Percentiles rank a stretch among this genome's conserved stretches.
These are phyloP conservation scores for Amphimallon solstitiale DNA, from an alignment of 2,888 invertebrate genomes.

Conservation along the genomic window DNA sequence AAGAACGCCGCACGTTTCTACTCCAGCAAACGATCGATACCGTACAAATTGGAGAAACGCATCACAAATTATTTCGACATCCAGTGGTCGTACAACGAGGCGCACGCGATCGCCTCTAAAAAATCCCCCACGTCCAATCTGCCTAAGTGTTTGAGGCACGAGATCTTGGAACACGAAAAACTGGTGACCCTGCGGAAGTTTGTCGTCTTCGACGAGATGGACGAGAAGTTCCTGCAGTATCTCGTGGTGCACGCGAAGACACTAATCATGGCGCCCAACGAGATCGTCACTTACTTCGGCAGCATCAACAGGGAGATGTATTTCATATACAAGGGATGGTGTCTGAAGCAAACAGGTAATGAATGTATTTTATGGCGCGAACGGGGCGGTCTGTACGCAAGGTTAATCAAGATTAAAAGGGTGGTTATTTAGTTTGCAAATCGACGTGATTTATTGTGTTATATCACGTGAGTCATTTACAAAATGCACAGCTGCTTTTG, in stretches of 20 bases:
- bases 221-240: conserved; percentile 62
- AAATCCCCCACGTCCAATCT: conserved; percentile 48
- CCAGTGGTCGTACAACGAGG: conserved; percentile 68
- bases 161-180: conserved; percentile 65
- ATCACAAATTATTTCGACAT: conserved; percentile 67
- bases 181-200: conserved; percentile 65
- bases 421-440: not conserved
- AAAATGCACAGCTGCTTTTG: not conserved
- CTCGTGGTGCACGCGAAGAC: conserved; percentile 36
- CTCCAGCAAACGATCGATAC: conserved; percentile 51
- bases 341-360: conserved; percentile 61
- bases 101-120: conserved; percentile 47
- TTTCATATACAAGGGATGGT: conserved; percentile 67
- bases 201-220: conserved; percentile 65
- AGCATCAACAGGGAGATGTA: conserved; percentile 66
- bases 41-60: conserved; percentile 51
- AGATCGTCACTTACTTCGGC: conserved; percentile 67
- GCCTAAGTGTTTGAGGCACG: conserved; percentile 63
- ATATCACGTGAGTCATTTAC: not conserved
- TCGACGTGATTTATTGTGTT: not conserved
- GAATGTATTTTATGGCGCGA: not conserved
- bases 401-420: not conserved
- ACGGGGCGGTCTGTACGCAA: not conserved
- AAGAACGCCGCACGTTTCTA: conserved; percentile 65
- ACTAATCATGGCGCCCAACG: conserved; percentile 64